Conservation (phyloP, 2,113 vertebrate species). For the Talpa occidentalis region DNA sequence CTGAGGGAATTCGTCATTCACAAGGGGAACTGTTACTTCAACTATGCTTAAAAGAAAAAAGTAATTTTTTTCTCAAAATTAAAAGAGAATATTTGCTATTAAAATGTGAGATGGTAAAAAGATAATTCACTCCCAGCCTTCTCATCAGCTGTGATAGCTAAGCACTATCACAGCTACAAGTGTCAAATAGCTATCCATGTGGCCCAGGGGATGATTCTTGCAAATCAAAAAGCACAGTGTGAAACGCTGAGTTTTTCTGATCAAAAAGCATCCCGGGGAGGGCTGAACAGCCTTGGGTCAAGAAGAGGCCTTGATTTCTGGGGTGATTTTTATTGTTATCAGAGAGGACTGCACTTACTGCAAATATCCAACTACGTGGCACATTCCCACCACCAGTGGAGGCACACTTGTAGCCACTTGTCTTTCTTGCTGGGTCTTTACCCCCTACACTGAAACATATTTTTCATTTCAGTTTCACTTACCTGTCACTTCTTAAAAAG, state of each 20-base stretch:
- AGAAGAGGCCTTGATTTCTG: constrained; percentile 70
- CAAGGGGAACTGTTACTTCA: constrained; percentile 62
- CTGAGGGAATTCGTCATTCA: constrained; percentile 66
- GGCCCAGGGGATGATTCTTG: constrained; percentile 73
- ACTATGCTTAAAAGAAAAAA: constrained; percentile 75
- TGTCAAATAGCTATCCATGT: constrained; percentile 63
- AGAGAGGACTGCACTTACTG: constrained; percentile 60
- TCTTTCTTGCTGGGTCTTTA: constrained; percentile 41
- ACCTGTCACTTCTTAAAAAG: constrained; percentile 39
- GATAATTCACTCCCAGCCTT: constrained; percentile 70
- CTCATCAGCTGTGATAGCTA: constrained; percentile 54
- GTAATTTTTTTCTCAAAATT: constrained; percentile 74
- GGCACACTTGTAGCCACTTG: constrained; percentile 14
- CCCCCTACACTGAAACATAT: constrained; percentile 37
- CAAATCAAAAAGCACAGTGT: constrained; percentile 83
- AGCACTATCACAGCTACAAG: constrained; percentile 77
- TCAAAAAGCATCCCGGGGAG: constrained; percentile 82
- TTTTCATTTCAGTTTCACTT: constrained; percentile 67
- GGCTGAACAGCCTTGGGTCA: constrained; percentile 78
- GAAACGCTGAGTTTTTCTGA: constrained; percentile 82
- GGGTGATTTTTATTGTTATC: constrained; percentile 79
- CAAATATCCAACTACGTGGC: neutral
- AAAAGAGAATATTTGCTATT: constrained; percentile 77
- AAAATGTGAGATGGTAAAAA: constrained; percentile 78
- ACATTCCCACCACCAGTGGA: constrained; percentile 40